These are phyloP conservation scores for Netelia fuscicornis DNA, from an alignment of 2,888 invertebrate species.

Conservation along the genomic window DNA sequence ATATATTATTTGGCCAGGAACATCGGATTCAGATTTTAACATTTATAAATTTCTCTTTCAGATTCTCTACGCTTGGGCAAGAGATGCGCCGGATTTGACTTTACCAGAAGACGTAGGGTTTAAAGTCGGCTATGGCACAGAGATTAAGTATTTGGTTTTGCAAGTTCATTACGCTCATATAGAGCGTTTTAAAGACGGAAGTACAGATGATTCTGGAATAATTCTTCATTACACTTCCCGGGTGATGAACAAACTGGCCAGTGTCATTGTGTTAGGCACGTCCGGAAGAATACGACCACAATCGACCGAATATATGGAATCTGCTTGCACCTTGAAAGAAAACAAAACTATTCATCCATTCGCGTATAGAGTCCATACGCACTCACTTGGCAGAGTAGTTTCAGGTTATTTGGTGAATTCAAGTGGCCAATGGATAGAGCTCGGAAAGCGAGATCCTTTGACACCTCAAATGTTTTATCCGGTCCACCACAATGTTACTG, in stretches of 20 bases:
- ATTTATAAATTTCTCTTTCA: constrained; percentile 79
- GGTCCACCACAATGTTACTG: constrained; percentile 88
- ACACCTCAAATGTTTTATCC: constrained; percentile 98
- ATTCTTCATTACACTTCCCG: constrained; percentile 91
- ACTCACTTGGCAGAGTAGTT: constrained; percentile 94
- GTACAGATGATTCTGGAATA: constrained; percentile 94
- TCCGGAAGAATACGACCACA: constrained; percentile 91
- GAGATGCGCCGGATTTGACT: constrained; percentile 93
- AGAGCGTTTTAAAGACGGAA: constrained; percentile 89
- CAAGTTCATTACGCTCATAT: constrained; percentile 95
- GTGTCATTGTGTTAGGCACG: constrained; percentile 95
- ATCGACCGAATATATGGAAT: constrained; percentile 94
- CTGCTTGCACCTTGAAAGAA: constrained; percentile 93
- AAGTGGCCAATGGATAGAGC: constrained; percentile 91
- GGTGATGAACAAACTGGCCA: constrained; percentile 94
- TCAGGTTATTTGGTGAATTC: constrained; percentile 89
- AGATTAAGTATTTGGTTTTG: constrained; percentile 95
- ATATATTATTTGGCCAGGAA: no score
- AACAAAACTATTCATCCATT: constrained; percentile 96
- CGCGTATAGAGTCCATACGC: constrained; percentile 98
- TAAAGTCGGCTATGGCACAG: constrained; percentile 93
- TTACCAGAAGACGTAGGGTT: constrained; percentile 96
- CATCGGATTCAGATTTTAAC: neutral
- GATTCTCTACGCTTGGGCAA: constrained; percentile 98
- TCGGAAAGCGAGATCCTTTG: constrained; percentile 95